Evolutionary conservation across 2,113 vertebrate species (phyloP).

Genomic region (Grammomys surdaster): DNA sequence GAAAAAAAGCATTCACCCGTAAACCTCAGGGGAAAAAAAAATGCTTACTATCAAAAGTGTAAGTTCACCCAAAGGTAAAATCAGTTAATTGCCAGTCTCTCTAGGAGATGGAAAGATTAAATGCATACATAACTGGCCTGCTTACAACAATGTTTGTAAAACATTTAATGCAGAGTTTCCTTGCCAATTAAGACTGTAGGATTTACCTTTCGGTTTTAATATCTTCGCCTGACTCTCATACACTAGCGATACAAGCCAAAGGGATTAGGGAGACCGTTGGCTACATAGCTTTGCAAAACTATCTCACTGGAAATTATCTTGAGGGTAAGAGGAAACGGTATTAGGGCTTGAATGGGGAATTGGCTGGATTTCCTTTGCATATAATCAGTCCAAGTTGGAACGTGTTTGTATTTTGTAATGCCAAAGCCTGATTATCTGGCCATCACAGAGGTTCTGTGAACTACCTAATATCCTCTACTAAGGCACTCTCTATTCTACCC

Average conservation of each 20-base stretch:
- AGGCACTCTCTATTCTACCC: conserved; percentile 21
- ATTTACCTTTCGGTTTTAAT: conserved; percentile 70
- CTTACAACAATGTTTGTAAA: conserved; percentile 55
- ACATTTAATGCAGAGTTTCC: conserved; percentile 48
- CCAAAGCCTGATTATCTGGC: conserved; percentile 38
- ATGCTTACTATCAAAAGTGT: conserved; percentile 25
- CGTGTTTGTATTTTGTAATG: conserved; percentile 10
- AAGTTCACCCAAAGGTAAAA: conserved; percentile 79
- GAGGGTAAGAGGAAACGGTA: conserved; percentile 47
- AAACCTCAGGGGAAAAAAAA: background rate
- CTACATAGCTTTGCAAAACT: conserved; percentile 36
- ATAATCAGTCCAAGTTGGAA: conserved; percentile 60
- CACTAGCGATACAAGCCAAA: conserved; percentile 46
- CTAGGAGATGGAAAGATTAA: conserved; percentile 17
- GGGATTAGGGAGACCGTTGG: conserved; percentile 55
- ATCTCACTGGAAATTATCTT: conserved; percentile 31
- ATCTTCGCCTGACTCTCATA: conserved; percentile 52
- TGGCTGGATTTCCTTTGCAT: conserved; percentile 36
- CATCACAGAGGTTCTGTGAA: background rate
- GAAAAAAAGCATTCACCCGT: conserved; percentile 53
- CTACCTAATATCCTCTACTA: background rate
- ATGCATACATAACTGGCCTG: background rate
- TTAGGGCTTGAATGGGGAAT: background rate
- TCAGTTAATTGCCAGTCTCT: background rate
- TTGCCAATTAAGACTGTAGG: conserved; percentile 68